Evolutionary conservation across 2,113 vertebrate genomes (phyloP), one percentile per base, ranked within the genome.

Genomic region (Corythoichthys intestinalis): DNA sequence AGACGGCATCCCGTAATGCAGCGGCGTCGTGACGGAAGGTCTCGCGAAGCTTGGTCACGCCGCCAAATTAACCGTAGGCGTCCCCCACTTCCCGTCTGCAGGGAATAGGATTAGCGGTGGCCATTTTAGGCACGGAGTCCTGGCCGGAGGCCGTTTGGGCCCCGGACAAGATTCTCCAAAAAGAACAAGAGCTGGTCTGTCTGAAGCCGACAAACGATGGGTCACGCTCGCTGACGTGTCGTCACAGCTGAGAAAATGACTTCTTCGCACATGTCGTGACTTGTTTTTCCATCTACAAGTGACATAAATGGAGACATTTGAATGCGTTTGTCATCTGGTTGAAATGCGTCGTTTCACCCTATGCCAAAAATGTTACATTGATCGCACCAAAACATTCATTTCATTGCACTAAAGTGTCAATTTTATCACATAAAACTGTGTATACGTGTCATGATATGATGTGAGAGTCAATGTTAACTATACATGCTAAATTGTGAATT

Each of bases 51-150:
- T 53, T 20, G 52, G n/a, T 53, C 52, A 20, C 20, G 53, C 10
- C 28, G 35, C 14, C 4, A 50, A 48, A 48, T 12, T 12, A 12
- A 12, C 47, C 47, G 47, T 11, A 48, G 12, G 47, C 10, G 47
- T 11, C 41, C 10, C 74, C 73, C 37, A 71, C 69, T 70, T 73
- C 54, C 17, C 17, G 65, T 66, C 58, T 48, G 76, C 62, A 74
- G 65, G 80, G 72, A 90, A 91, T 81, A 73, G 79, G 89, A 89
- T 90, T 87, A 89, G 81, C 59, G 78, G 58, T 10, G 80, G 83
- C 66, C 35, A 58, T 13, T 34, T 34, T 1, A 28, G 77, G 75
- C 78, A 84, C 83, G 78, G 81, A 79, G 75, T 74, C 76, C 87
- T 73, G 80, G 82, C 89, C 91, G 8, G 65, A 62, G 89, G 84